Percentiles rank a stretch among this genome's conserved stretches.
Conservation (phyloP, 1,140 invertebrate species). For the Polypedilum pembai region DNA sequence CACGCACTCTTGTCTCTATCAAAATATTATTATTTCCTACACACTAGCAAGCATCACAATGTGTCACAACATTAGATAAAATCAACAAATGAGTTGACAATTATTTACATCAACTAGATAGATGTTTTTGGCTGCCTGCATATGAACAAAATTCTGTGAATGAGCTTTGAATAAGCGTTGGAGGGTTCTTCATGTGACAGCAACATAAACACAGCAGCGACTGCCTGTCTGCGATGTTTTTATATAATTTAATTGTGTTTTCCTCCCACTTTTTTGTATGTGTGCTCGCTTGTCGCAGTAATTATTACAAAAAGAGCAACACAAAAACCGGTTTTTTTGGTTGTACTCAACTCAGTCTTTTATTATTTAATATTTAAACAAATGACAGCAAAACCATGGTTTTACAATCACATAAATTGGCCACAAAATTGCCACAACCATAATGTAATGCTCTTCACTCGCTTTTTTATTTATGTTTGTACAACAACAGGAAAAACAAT, state of each 20-base stretch:
- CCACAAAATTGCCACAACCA: slow-evolving; percentile 4
- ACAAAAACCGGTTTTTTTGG: background rate
- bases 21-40: too few species aligned
- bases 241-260: slow-evolving; percentile 20
- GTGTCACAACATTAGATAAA: too few species aligned
- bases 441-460: background rate
- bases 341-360: background rate
- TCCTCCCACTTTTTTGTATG: background rate
- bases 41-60: too few species aligned
- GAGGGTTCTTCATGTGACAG: too few species aligned
- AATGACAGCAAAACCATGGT: background rate
- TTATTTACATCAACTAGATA: too few species aligned
- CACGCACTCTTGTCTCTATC: too few species aligned
- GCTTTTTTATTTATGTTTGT: background rate
- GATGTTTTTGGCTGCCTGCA: too few species aligned
- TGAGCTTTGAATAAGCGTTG: too few species aligned
- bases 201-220: background rate
- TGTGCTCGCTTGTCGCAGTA: background rate
- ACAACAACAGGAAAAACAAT: too few species aligned
- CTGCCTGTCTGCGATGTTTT: background rate
- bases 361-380: background rate
- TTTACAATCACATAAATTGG: slow-evolving; percentile 19
- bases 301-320: slow-evolving; percentile 4
- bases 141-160: too few species aligned
- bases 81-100: too few species aligned